Evolutionary conservation across 2,888 invertebrate genomes (phyloP).

Genomic region (Tetragnatha montana): DNA sequence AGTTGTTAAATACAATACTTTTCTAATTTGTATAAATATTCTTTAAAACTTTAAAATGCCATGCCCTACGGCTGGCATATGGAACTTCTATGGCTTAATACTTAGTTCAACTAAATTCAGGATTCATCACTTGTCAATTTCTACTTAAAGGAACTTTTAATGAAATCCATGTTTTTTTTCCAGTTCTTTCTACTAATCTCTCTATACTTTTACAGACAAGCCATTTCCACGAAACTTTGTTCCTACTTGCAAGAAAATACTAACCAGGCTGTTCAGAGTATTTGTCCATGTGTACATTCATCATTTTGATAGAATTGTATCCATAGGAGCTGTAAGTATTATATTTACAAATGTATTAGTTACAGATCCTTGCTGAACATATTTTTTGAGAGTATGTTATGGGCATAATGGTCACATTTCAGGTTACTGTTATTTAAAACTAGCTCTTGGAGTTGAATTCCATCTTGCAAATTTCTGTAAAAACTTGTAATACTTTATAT

Average conservation of each 20-base stretch:
- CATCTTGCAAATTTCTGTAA: no score
- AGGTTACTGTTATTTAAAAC: no score
- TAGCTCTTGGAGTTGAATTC: no score
- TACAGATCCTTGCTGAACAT: no score
- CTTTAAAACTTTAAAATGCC: neutral
- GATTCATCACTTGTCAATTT: no score
- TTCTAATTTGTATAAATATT: neutral
- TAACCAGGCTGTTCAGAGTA: conserved; percentile 90
- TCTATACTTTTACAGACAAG: conserved; percentile 80
- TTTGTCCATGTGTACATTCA: conserved; percentile 96
- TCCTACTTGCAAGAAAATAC: conserved; percentile 87
- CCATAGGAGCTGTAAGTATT: conserved; percentile 87
- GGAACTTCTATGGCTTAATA: no score
- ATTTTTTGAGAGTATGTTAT: no score
- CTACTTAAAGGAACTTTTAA: neutral
- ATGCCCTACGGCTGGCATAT: neutral
- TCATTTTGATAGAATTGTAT: conserved; percentile 91
- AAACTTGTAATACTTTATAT: no score
- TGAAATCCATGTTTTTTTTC: neutral
- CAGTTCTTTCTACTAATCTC: neutral
- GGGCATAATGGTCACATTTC: no score
- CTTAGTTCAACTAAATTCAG: no score
- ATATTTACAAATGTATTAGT: neutral
- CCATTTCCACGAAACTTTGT: conserved; percentile 91
- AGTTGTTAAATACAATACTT: no score